These are phyloP conservation scores for Thecocarcelia acutangulata DNA, from an alignment of 2,888 invertebrate genomes.

Conservation along the genomic window DNA sequence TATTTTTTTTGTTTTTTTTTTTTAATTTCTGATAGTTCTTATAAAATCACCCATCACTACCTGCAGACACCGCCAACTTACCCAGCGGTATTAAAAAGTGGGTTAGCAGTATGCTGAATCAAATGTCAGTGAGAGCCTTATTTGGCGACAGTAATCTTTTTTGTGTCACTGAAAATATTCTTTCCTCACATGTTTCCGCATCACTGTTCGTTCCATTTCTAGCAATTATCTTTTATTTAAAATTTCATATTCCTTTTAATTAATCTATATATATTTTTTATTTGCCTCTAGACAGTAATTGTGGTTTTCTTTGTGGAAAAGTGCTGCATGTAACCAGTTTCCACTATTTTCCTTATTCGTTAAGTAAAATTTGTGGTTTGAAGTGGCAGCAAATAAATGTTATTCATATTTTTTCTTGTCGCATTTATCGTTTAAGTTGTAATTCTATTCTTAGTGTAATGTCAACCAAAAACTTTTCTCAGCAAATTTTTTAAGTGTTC, in stretches of 20 bases:
- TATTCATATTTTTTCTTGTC: too few species aligned
- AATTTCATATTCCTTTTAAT: conserved; percentile 54
- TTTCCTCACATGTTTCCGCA: too few species aligned
- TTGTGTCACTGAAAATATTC: too few species aligned
- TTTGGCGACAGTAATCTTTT: too few species aligned
- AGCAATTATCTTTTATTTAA: background rate
- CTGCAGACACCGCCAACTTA: too few species aligned
- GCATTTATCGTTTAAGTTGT: conserved; percentile 24
- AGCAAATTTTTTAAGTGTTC: background rate
- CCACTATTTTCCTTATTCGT: conserved; percentile 35
- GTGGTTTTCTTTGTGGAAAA: conserved; percentile 46
- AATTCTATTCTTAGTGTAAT: conserved; percentile 49
- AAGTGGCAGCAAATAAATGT: background rate
- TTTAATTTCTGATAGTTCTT: too few species aligned
- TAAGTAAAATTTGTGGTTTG: conserved; percentile 36
- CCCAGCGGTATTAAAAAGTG: too few species aligned
- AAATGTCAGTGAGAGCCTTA: too few species aligned
- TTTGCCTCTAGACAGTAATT: conserved; percentile 63
- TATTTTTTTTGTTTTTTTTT: too few species aligned
- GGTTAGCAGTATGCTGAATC: too few species aligned
- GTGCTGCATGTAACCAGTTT: conserved; percentile 50
- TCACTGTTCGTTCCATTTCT: background rate
- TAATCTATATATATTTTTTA: conserved; percentile 50
- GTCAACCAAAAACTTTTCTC: conserved; percentile 44
- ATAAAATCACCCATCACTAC: too few species aligned